Percentiles rank a stretch among this genome's conserved stretches.
These are phyloP conservation scores for Microplitis manilae DNA, from an alignment of 2,888 invertebrate species.

Conservation along the genomic window DNA sequence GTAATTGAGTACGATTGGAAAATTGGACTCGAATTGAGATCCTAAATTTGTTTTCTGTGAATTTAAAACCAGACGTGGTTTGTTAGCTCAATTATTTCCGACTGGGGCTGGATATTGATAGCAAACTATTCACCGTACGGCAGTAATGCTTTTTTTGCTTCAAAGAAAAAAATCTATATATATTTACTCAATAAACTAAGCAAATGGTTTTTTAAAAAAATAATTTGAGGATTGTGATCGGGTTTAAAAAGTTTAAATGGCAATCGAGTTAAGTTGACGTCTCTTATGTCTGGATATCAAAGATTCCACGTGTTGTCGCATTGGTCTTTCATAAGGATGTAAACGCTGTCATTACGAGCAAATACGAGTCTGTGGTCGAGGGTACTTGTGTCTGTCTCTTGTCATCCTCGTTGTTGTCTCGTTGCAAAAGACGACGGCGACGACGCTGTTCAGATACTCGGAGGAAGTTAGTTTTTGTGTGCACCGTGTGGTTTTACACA, in stretches of 20 bases:
- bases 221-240: neutral
- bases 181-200: neutral
- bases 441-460: conserved; percentile 5
- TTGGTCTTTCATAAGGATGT: conserved; percentile 57
- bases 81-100: conserved; percentile 67
- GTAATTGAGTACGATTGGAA: conserved; percentile 72
- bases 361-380: conserved; percentile 54
- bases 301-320: conserved; percentile 53
- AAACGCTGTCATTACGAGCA: conserved; percentile 60
- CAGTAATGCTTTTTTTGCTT: too few species aligned
- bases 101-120: conserved; percentile 45
- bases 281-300: conserved; percentile 47
- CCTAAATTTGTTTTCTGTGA: conserved; percentile 64
- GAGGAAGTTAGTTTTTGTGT: neutral
- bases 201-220: neutral
- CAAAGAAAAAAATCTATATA: too few species aligned
- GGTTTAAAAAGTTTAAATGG: neutral
- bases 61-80: conserved; percentile 60
- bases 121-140: neutral
- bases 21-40: conserved; percentile 68
- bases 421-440: neutral
- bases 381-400: conserved; percentile 31
- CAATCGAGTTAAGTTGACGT: conserved; percentile 23
- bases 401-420: conserved; percentile 14
- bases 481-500: conserved; percentile 25